Base-by-base conservation (phyloP, 2,888 invertebrate genomes). In the Eilema griseolum region DNA sequence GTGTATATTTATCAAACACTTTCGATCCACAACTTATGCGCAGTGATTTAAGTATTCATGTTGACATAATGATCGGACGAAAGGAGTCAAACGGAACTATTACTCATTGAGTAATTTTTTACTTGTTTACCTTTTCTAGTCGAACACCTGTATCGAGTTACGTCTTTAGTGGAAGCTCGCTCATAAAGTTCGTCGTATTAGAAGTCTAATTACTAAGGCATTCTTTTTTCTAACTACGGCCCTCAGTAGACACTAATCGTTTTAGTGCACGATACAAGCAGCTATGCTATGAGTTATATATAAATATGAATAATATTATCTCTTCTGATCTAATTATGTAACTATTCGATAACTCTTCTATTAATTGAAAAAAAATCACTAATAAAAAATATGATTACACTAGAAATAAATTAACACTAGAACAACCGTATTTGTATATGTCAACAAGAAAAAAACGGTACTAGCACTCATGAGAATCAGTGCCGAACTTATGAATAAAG, bases 1-100 rank as follows among this genome's bases (percentile, higher is more conserved):
- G 82, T 75, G 85, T 80, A 89, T 81, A 94, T 95, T 92, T 93
- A 93, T 95, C 94, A 94, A 92, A 92, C 93, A 93, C 92, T 91
- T 93, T 92, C 92, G 87, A 91, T 90, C 90, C 90, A 91, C 91
- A 91, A 95, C 89, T 92, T 93, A 94, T 93, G 89, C 82, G 80
- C 83, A 80, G 87, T 88, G 90, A 93, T 95, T 94, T 93, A 89
- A 88, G 85, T 88, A 91, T 92, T 90, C 90, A 83, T 95, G 95
- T 95, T 93, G 92, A 94, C 94, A 93, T 94, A 92, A 95, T 93
- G 88, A 83, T 86, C 85, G 86, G 86, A 84, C 88, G 91, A 93
- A 92, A 89, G 88, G 85, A 90, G 88, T 92, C 89, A 93, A 93
- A 90, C 86, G 87, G 77, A 81, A 82, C 84, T 80, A 91, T 91